These are phyloP conservation scores for Proteles cristata DNA, from an alignment of 2,113 vertebrate species.

Conservation along the genomic window DNA sequence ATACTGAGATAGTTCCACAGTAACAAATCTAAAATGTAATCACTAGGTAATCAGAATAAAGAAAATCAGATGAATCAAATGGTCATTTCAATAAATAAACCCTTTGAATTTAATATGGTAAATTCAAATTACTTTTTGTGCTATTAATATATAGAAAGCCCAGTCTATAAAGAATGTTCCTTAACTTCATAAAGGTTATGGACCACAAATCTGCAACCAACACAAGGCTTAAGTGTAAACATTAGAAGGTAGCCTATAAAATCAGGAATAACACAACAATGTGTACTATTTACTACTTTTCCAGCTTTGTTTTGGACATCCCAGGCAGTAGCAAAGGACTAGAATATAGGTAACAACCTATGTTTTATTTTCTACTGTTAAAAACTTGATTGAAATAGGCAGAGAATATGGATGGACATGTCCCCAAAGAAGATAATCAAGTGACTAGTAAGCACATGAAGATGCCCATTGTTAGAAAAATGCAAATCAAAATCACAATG, in stretches of 20 bases:
- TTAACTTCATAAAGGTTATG: conserved; percentile 1
- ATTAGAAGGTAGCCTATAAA: conserved; percentile 13
- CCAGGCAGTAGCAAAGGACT: background rate
- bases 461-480: background rate
- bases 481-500: background rate
- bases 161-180: background rate
- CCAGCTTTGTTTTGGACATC: background rate
- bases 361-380: conserved; percentile 13
- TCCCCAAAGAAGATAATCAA: background rate
- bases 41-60: background rate
- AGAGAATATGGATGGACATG: background rate
- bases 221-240: background rate
- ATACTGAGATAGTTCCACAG: background rate
- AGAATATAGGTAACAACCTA: background rate
- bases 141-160: background rate
- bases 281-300: background rate
- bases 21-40: conserved; percentile 25
- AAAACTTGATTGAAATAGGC: background rate
- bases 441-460: background rate
- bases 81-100: conserved; percentile 11
- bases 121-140: background rate
- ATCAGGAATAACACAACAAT: background rate
- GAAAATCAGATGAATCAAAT: background rate
- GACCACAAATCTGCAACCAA: background rate
- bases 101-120: background rate